A percentile compares a stretch with the other conserved stretches of the same genome.
Conservation (phyloP, 2,888 invertebrate genomes). For the Trichopoda pennipes region DNA sequence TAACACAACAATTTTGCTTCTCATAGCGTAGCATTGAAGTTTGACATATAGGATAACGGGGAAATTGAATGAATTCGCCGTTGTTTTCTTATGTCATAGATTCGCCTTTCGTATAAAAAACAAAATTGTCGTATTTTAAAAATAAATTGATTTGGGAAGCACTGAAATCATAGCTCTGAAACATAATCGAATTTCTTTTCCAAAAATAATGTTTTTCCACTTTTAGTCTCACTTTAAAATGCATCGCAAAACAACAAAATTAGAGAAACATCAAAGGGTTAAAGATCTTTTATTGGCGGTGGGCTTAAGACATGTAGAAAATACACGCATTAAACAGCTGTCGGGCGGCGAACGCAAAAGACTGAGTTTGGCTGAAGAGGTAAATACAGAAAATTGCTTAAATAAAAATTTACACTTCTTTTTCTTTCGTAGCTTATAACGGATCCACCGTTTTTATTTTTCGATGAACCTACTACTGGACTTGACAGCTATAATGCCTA, state of each 20-base stretch:
- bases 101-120: no score
- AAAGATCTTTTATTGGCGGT: conserved; percentile 82
- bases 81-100: no score
- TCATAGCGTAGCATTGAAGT: no score
- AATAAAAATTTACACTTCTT: background rate
- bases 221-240: conserved; percentile 88
- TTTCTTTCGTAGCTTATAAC: conserved; percentile 86
- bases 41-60: no score
- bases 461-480: conserved; percentile 96
- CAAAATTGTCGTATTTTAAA: no score
- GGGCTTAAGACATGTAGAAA: conserved; percentile 86
- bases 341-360: conserved; percentile 95
- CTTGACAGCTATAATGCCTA: conserved; percentile 94
- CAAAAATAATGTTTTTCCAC: background rate
- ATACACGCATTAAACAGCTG: conserved; percentile 87
- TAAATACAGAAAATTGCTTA: conserved; percentile 73
- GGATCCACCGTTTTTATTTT: conserved; percentile 93
- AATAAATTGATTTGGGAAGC: no score
- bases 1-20: no score
- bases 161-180: background rate
- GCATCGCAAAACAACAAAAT: conserved; percentile 83
- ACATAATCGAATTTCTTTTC: background rate
- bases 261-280: conserved; percentile 76
- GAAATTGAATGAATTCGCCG: no score
- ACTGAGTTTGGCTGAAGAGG: conserved; percentile 93